Base-by-base conservation (phyloP, 2,797 vertebrate species). In the Jordanella pulchra region DNA sequence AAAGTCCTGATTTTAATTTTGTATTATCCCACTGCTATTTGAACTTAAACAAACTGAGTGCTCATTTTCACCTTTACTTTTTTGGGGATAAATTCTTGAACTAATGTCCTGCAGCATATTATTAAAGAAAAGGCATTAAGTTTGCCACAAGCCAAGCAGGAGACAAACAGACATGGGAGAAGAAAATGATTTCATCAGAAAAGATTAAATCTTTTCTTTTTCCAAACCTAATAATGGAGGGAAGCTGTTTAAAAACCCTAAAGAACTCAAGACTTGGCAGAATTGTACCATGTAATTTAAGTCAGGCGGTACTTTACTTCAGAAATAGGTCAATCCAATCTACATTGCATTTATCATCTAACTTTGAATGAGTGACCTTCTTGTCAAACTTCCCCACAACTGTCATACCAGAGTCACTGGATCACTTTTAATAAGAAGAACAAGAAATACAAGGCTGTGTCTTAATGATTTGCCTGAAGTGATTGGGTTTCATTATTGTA, bases 391-490 rank as follows among this genome's bases (percentile, higher is more conserved):
- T 39, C 1, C 17, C 35, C 35, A 4, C 69, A 86, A 72, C 50
- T 66, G 66, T 54, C 82, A 23, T 17, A 79, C 83, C 82, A 87
- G 87, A 90, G 81, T 91, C 86, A 87, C 58, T 86, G 78, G 55
- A 50, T 21, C 72, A 30, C 27, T 44, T 30, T 73, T 76, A 69
- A 44, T 55, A 17, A 35, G 53, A 65, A 73, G 44, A 48, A 56
- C n/a, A 76, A 56, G 56, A 71, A 61, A 66, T 53, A 21, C 17
- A 45, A 71, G 10, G n/a, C 42, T 53, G 25, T 45, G 35, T 28
- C 21, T 25, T 32, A 53, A 4, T 65, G 45, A 35, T 42, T 65
- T 65, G 25, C 42, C 30, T 32, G 32, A 3, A 58, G 21, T n/a
- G 17, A 14, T n/a, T 15, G 7, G 12, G 23, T 42, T 54, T 53